Evolutionary conservation across 2,888 invertebrate species (phyloP), one percentile per base, ranked within the genome.

Genomic region (Eristalis pertinax): DNA sequence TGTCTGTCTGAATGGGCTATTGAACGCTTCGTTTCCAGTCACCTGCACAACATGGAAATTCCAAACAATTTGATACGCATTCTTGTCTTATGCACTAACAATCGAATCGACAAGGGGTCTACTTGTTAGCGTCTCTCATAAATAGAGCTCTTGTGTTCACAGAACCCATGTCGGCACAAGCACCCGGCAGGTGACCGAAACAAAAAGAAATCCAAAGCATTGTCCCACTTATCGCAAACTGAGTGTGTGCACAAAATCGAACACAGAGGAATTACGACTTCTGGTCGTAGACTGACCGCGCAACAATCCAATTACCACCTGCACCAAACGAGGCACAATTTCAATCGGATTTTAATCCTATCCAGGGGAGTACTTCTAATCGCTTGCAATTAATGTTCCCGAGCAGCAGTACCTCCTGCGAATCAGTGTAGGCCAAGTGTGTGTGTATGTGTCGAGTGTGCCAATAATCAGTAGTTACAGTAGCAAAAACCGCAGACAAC

Each of bases 301-400:
- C 35, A 35, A 67, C 67, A 41, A 35, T 67, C 67, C 67, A 67
- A 41, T 67, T 67, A 35, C 67, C 76, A 76, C 70, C 84, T 72
- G 76, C 76, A 67, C 62, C 50, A 19, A 24, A 64, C 62, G 60
- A 26, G 64, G 32, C 50, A 75, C 65, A 75, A 50, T 84, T 69
- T 62, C 67, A 80, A 62, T n/a, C 15, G 11, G 1, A 67, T 32
- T 68, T 43, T 15, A 43, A 43, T 35, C 76, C 64, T 73, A 76
- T 76, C 58, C 82, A 72, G 24, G 43, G 79, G 67, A 76, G 67
- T 76, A 63, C 69, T 35, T 38, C 76, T 65, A 81, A 85, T 76
- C 73, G 73, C 72, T 50, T 15, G 76, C 73, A 85, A 85, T 85
- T 85, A 85, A 73, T 81, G 68, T 70, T 56, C 69, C 13, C 65